A percentile compares a stretch with the other conserved stretches of the same genome.
Evolutionary conservation across 2,888 invertebrate genomes (phyloP).

Genomic region (Cabera pusaria): DNA sequence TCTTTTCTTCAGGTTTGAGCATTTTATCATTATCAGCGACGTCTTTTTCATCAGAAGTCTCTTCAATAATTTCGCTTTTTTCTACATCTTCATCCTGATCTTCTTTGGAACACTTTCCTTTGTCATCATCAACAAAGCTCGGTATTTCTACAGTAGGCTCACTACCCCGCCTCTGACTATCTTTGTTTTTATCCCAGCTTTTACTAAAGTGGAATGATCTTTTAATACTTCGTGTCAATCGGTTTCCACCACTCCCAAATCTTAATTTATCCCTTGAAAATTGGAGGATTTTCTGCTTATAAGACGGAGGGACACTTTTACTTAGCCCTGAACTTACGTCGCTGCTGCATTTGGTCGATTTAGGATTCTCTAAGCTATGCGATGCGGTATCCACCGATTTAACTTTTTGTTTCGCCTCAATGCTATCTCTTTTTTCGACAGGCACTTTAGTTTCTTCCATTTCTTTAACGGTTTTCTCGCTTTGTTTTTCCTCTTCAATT

Average conservation of each 20-base stretch:
- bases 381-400: conserved; percentile 72
- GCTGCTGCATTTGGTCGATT: conserved; percentile 69
- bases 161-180: conserved; percentile 67
- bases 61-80: conserved; percentile 73
- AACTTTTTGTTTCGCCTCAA: conserved; percentile 54
- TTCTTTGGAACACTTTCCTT: conserved; percentile 64
- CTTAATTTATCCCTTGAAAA: conserved; percentile 76
- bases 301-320: conserved; percentile 79
- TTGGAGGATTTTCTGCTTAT: conserved; percentile 76
- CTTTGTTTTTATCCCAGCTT: conserved; percentile 76
- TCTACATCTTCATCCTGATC: conserved; percentile 71
- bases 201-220: conserved; percentile 75
- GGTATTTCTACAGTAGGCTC: conserved; percentile 68
- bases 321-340: conserved; percentile 71
- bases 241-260: conserved; percentile 74
- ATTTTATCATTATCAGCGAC: conserved; percentile 68
- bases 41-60: conserved; percentile 65
- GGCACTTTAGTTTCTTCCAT: conserved; percentile 33
- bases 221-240: conserved; percentile 74
- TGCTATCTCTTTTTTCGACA: conserved; percentile 38
- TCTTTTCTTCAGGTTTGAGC: conserved; percentile 54
- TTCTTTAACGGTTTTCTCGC: conserved; percentile 39
- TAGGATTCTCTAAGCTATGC: conserved; percentile 72
- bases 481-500: conserved; percentile 69
- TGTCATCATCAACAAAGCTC: conserved; percentile 49